Base-by-base conservation (phyloP, 1,140 invertebrate genomes). In the Apis florea region DNA sequence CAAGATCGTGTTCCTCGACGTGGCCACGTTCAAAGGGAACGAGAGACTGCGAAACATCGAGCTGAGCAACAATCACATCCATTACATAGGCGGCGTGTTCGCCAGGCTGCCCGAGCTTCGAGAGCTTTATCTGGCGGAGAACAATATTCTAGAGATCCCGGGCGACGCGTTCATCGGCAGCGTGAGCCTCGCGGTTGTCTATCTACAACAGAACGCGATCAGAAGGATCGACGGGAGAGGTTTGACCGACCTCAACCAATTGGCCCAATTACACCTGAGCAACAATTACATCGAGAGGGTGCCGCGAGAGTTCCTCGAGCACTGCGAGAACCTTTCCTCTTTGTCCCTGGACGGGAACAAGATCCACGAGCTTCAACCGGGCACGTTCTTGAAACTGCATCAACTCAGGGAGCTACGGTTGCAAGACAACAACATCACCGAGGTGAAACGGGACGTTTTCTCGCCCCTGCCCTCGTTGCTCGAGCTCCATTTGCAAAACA, bases 321-420 rank as follows among this genome's bases (percentile, higher is more conserved):
- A 95, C 83, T 97, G 96, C 90, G 94, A 94, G 64, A 96, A 96
- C 88, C 94, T 98, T 19, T 96, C 96, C 11, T 97, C 97, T 9
- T 93, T 99, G 58, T 98, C 97, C 84, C 93, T 99, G 86, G 98
- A 99, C 94, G 97, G 97, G 86, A 99, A 99, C 94, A 96, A 96
- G 92, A 97, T 99, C 63, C 94, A 95, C 10, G 96, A 97, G 86
- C 93, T 99, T 71, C 95, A 97, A 88, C 95, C 96, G 13, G 96
- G 96, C 40, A 96, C 97, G 83, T 98, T 98, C 91, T 93, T 96
- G 80, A 96, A 96, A 89, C 94, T 97, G 73, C 94, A 95, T 61
- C 95, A 96, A 83, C 92, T 98, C 59, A 95, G 96, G 69, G 97
- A 98, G 94, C 95, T 98, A n/a, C 94, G 97, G 61, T 93, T 98